A percentile compares a stretch with the other conserved stretches of the same genome.
Conservation (phyloP, 2,888 invertebrate genomes). For the Volucella inflata region DNA sequence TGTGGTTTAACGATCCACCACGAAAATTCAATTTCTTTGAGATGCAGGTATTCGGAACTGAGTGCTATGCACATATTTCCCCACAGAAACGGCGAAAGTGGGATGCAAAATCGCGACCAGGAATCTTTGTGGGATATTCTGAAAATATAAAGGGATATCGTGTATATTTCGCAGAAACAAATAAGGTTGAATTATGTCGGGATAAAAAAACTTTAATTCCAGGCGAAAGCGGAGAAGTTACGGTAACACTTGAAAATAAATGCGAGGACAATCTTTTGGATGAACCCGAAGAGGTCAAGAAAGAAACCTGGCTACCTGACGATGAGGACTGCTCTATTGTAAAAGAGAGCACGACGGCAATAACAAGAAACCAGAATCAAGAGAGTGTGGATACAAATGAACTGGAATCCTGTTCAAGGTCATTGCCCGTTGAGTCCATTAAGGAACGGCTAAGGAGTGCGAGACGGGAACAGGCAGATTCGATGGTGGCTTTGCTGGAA, state of each 20-base stretch:
- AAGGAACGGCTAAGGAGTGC: slow-evolving; percentile 12
- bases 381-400: neutral
- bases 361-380: slow-evolving; percentile 2
- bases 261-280: slow-evolving; percentile 5
- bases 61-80: slow-evolving; percentile 79
- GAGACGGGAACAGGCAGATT: slow-evolving; percentile 27
- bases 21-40: slow-evolving; percentile 14
- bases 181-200: slow-evolving; percentile 11
- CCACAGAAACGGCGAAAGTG: no score
- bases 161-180: no score
- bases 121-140: slow-evolving; percentile 78
- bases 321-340: neutral
- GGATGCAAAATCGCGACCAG: slow-evolving; percentile 78
- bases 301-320: neutral
- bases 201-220: slow-evolving; percentile 10
- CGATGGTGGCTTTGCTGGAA: slow-evolving; percentile 16
- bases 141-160: slow-evolving; percentile 78
- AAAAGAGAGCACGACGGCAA: neutral
- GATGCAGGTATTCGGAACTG: slow-evolving; percentile 80
- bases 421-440: slow-evolving; percentile 6
- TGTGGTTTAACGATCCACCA: slow-evolving; percentile 48
- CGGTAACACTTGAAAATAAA: neutral
- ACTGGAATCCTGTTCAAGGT: slow-evolving; percentile 1
- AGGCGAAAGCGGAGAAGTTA: no score
- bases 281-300: slow-evolving; percentile 1